Conservation (phyloP, 1,140 invertebrate genomes). For the Protaetia brevitarsis region DNA sequence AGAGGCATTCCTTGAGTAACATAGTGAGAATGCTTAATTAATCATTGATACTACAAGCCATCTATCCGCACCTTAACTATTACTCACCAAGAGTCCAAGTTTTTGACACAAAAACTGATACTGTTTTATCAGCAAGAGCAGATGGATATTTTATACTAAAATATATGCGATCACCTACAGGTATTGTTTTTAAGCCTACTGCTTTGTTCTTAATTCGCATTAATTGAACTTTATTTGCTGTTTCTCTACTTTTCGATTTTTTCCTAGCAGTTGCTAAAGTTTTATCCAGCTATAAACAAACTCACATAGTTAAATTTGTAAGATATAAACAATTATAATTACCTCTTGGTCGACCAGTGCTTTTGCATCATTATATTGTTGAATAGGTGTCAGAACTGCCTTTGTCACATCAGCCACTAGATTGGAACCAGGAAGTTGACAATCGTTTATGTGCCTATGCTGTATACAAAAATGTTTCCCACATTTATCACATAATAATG, state of each 20-base stretch:
- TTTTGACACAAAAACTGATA: conserved; percentile 54
- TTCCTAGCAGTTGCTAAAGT: conserved; percentile 52
- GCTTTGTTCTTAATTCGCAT: conserved; percentile 68
- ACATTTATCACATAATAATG: conserved; percentile 59
- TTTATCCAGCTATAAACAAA: conserved; percentile 50
- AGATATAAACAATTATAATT: not conserved
- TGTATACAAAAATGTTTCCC: conserved; percentile 59
- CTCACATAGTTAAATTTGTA: conserved; percentile 1
- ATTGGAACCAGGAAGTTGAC: conserved; percentile 53
- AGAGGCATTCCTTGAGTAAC: too few relatives aligned
- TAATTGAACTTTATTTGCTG: conserved; percentile 62
- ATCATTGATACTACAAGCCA: not conserved
- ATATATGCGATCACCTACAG: conserved; percentile 57
- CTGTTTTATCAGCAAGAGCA: conserved; percentile 46
- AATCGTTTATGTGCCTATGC: conserved; percentile 60
- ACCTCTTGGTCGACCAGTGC: conserved; percentile 54
- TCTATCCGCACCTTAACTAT: not conserved
- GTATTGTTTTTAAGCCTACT: conserved; percentile 54
- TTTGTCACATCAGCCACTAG: conserved; percentile 51
- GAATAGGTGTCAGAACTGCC: conserved; percentile 52
- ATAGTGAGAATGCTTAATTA: too few relatives aligned
- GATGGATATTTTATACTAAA: conserved; percentile 55
- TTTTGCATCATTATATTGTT: conserved; percentile 53
- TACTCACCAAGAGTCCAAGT: conserved; percentile 54
- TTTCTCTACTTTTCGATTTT: conserved; percentile 54